Evolutionary conservation across 1,140 invertebrate species (phyloP).

Genomic region (Lordiphosa mommai): DNA sequence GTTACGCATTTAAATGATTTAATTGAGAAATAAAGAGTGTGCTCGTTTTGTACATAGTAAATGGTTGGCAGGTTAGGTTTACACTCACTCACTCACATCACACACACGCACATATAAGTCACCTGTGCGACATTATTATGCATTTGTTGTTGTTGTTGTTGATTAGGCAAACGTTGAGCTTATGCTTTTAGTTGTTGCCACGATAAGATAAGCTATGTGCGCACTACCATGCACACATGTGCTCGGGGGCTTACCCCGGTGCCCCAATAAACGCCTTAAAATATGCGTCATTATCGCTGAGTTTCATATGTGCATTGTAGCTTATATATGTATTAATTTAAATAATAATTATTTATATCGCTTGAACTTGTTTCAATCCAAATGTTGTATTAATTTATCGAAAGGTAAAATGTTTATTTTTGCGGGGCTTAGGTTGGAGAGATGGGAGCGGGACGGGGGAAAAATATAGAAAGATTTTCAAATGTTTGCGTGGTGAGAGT

Average conservation of each 20-base stretch:
- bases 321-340: conserved; percentile 41
- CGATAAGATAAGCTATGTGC: conserved; percentile 10
- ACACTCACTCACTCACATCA: conserved; percentile 15
- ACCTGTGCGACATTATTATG: conserved; percentile 30
- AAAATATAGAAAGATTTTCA: no score
- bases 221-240: background rate
- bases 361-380: conserved; percentile 53
- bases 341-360: conserved; percentile 48
- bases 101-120: conserved; percentile 15
- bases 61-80: conserved; percentile 19
- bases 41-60: background rate
- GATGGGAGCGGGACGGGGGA: no score
- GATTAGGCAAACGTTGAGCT: conserved; percentile 31
- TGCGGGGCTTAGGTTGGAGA: no score
- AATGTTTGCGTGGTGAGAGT: no score
- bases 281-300: conserved; percentile 47
- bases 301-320: conserved; percentile 37
- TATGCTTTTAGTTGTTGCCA: conserved; percentile 19
- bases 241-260: background rate
- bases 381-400: conserved; percentile 4
- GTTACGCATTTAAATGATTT: conserved; percentile 44
- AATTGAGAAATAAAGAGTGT: conserved; percentile 35
- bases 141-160: conserved; percentile 29
- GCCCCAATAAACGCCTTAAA: conserved; percentile 23
- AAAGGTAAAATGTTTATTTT: no score